phyloP scores from a whole-genome alignment of 2,888 invertebrate genomes.

The Neria commutata region DNA sequence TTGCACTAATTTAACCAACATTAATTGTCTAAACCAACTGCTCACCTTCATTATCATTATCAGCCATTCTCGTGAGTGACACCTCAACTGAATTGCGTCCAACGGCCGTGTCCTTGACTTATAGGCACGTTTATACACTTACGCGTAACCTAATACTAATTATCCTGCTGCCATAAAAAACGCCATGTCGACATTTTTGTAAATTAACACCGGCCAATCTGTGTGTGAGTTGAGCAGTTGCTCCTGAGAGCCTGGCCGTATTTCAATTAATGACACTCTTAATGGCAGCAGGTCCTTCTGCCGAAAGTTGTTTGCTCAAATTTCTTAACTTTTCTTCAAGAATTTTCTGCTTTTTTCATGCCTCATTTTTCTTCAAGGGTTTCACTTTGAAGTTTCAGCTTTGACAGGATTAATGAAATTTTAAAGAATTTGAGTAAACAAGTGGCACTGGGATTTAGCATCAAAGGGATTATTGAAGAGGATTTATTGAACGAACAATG shows the following conservation, averaged over 20 bases:
- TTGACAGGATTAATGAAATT: neutral
- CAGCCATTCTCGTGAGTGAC: no score
- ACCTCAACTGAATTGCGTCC: neutral
- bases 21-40: no score
- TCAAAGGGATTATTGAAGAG: no score
- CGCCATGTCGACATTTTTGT: no score
- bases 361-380: neutral
- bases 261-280: neutral
- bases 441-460: no score
- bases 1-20: no score
- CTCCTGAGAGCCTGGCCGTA: neutral
- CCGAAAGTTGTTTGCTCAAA: neutral
- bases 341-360: neutral
- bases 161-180: no score
- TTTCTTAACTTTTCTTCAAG: neutral
- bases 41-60: neutral
- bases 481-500: neutral
- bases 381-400: neutral
- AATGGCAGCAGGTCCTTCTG: no score
- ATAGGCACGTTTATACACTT: neutral
- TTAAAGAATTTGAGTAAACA: no score
- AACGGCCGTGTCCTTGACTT: neutral
- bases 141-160: slow-evolving; percentile 1
- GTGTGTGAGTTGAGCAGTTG: neutral
- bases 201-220: neutral